Percentiles rank a stretch among this genome's conserved stretches.
Evolutionary conservation across 2,888 invertebrate genomes (phyloP).

Genomic region (Lymantria monacha): DNA sequence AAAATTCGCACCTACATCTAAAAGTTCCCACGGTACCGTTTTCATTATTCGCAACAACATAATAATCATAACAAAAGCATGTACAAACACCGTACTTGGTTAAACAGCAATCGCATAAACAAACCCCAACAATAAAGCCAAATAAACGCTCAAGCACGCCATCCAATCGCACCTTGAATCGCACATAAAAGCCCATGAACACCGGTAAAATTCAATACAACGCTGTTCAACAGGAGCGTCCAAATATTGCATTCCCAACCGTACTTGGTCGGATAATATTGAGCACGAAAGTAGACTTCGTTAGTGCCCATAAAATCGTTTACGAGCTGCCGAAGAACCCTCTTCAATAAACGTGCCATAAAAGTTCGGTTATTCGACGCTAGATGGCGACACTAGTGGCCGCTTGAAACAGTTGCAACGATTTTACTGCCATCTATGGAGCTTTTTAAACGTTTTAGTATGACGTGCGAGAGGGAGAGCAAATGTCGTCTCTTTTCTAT

Average conservation of each 20-base stretch:
- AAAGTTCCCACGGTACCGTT: conserved; percentile 60
- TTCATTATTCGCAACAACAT: conserved; percentile 74
- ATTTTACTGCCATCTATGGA: conserved; percentile 82
- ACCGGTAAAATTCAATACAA: conserved; percentile 79
- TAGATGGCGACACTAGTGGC: conserved; percentile 81
- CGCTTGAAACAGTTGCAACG: conserved; percentile 72
- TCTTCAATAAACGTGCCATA: conserved; percentile 80
- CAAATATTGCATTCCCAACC: conserved; percentile 74
- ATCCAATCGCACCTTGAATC: conserved; percentile 83
- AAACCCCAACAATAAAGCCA: conserved; percentile 82
- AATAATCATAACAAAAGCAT: conserved; percentile 80
- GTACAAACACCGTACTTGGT: conserved; percentile 79
- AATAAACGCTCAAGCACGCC: conserved; percentile 81
- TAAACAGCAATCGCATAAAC: conserved; percentile 82
- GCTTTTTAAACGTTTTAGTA: conserved; percentile 74
- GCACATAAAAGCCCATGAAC: conserved; percentile 80
- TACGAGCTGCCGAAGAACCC: conserved; percentile 82
- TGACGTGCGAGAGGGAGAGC: conserved; percentile 45
- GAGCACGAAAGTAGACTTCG: conserved; percentile 76
- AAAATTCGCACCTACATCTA: conserved; percentile 4
- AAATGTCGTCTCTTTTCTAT: conserved; percentile 38
- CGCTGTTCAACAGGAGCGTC: conserved; percentile 72
- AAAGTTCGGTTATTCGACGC: conserved; percentile 78
- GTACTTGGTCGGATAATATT: conserved; percentile 77
- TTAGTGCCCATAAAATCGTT: conserved; percentile 80